Base-by-base conservation (phyloP, 2,888 invertebrate genomes). In the Chesias legatella region DNA sequence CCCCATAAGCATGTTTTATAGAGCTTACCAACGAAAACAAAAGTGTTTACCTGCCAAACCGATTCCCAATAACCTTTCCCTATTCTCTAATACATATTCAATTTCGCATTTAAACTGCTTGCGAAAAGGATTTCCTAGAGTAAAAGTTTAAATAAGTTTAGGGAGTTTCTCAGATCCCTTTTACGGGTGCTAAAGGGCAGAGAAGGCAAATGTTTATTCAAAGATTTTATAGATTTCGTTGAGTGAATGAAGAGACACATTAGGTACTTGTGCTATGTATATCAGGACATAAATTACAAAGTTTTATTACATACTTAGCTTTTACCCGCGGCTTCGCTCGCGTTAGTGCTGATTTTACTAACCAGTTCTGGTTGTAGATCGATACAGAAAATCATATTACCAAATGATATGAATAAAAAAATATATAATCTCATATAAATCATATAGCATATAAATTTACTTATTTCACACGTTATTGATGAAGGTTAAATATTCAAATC, bases 111-210 rank as follows among this genome's bases (percentile, higher is more conserved):
- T 79, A 80, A 82, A 82, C 77, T 77, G 75, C 73, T 78, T 73
- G 75, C 77, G 68, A 75, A 81, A 84, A 79, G 84, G 84, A 84
- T 84, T 85, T 84, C 73, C 79, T 78, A 78, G 77, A 76, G 83
- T 79, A 79, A 80, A 85, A 88, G 78, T 85, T 85, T 85, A 84
- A 85, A 85, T 79, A 86, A 86, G 83, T 86, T 86, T 85, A 80
- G 79, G 68, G 69, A 82, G 79, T 81, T 85, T 76, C 71, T 69
- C 67, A 77, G 73, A 77, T 77, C 80, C 84, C 81, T 83, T 85
- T 82, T 79, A 82, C 82, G 81, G 80, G 78, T 80, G 79, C 75
- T 74, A 81, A 84, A 83, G 82, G 83, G 81, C 80, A 78, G 75
- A 79, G 78, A 75, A 80, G 74, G 79, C 74, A 77, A 84, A 86